phyloP scores from a whole-genome alignment of 2,888 invertebrate genomes.

The Philereme vetulata region DNA sequence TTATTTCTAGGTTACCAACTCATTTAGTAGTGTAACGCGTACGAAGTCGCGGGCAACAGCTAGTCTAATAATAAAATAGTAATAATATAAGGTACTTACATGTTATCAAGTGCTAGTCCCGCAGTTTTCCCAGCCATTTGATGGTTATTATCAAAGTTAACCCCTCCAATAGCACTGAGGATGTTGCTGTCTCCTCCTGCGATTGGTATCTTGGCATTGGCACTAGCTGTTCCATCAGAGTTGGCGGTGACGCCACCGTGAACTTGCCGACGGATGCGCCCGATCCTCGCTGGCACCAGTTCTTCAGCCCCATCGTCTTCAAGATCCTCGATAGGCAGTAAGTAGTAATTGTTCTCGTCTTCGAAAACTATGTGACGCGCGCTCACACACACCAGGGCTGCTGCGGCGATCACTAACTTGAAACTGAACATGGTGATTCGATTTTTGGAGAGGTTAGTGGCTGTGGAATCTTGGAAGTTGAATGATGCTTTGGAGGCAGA shows the following conservation, averaged over 20 bases:
- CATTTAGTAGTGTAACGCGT: too few relatives aligned
- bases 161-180: constrained; percentile 49
- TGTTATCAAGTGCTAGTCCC: constrained; percentile 55
- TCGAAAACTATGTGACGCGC: constrained; percentile 14
- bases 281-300: constrained; percentile 11
- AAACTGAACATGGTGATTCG: constrained; percentile 15
- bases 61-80: too few relatives aligned
- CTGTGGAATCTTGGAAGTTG: not conserved
- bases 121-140: constrained; percentile 44
- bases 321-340: constrained; percentile 15
- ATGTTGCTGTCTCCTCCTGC: constrained; percentile 45
- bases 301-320: not conserved
- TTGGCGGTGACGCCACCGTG: constrained; percentile 40
- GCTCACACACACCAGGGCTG: constrained; percentile 11
- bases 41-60: too few relatives aligned
- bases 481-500: constrained; percentile 16
- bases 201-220: constrained; percentile 46
- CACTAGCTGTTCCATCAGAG: constrained; percentile 42
- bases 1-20: too few relatives aligned
- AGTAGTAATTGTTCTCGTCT: constrained; percentile 14
- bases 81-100: constrained; percentile 45
- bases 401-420: constrained; percentile 14
- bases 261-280: constrained; percentile 40
- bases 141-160: constrained; percentile 36
- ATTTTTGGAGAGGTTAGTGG: not conserved